Percentiles rank a stretch among this genome's conserved stretches.
Evolutionary conservation across 1,140 invertebrate species (phyloP).

Genomic region (Zaprionus kolodkinae): DNA sequence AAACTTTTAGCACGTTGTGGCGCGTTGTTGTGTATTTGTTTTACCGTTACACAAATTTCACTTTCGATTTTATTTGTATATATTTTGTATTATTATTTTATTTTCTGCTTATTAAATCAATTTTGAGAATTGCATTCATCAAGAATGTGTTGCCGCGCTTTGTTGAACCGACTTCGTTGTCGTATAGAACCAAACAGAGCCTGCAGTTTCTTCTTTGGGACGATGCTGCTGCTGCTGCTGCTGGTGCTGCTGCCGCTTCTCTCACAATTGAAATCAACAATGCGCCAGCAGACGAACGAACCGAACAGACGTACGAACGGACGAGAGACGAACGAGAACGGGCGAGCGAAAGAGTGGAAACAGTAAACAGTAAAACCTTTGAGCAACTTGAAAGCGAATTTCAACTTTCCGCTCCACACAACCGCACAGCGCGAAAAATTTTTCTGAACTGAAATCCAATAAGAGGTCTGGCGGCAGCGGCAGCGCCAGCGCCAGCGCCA

Average conservation of each 20-base stretch:
- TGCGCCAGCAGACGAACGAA: constrained; percentile 47
- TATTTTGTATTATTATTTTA: constrained; percentile 18
- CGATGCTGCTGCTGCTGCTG: constrained; percentile 33
- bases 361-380: constrained; percentile 53
- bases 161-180: constrained; percentile 28
- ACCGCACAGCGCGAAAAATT: constrained; percentile 69
- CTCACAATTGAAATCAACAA: constrained; percentile 66
- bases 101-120: constrained; percentile 18
- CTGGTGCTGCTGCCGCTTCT: constrained; percentile 40
- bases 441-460: constrained; percentile 67
- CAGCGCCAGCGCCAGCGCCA: constrained; percentile 43
- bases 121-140: constrained; percentile 38
- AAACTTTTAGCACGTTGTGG: constrained; percentile 49
- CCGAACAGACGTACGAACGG: constrained; percentile 4
- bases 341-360: constrained; percentile 45
- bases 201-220: constrained; percentile 39
- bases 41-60: constrained; percentile 77
- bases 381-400: constrained; percentile 67
- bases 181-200: constrained; percentile 35
- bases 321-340: constrained; percentile 39
- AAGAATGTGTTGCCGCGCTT: constrained; percentile 38
- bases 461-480: constrained; percentile 37
- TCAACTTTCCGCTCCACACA: constrained; percentile 69
- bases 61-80: constrained; percentile 61
- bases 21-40: constrained; percentile 68